phyloP scores from a whole-genome alignment of 2,888 invertebrate genomes.

The Caenorhabditis sinica region DNA sequence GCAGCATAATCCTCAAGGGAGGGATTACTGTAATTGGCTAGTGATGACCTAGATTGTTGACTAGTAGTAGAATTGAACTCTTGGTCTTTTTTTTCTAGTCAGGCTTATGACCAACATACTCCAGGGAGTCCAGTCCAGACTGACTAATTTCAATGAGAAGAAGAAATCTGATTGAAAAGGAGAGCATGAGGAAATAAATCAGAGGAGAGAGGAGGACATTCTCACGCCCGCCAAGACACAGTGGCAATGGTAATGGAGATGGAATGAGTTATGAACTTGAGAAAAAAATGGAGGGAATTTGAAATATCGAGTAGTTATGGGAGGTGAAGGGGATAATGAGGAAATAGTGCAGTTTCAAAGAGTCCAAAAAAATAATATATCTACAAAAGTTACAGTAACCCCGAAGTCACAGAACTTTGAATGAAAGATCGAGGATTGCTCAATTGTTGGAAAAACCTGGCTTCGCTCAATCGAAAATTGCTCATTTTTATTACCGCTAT shows the following conservation, averaged over 20 bases:
- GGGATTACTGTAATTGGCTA: conserved; percentile 21
- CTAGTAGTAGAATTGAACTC: neutral
- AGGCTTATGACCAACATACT: neutral
- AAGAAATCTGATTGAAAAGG: no score
- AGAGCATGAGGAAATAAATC: conserved; percentile 6
- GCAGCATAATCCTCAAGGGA: conserved; percentile 1
- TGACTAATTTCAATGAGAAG: neutral
- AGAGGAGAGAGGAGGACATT: neutral
- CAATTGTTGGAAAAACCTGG: no score
- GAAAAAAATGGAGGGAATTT: neutral
- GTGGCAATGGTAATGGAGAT: neutral
- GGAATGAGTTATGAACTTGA: neutral
- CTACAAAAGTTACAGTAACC: no score
- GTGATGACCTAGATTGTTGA: conserved; percentile 20
- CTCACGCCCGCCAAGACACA: neutral
- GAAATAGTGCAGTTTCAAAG: no score
- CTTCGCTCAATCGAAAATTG: no score
- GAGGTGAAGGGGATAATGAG: no score
- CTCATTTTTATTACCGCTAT: no score
- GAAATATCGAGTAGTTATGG: no score
- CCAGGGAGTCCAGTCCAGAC: neutral
- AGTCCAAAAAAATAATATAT: no score
- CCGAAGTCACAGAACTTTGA: no score
- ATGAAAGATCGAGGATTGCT: no score
- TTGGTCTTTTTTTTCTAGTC: no score